Conservation (phyloP, 2,888 invertebrate species). For the Lithophane semibrunnea region DNA sequence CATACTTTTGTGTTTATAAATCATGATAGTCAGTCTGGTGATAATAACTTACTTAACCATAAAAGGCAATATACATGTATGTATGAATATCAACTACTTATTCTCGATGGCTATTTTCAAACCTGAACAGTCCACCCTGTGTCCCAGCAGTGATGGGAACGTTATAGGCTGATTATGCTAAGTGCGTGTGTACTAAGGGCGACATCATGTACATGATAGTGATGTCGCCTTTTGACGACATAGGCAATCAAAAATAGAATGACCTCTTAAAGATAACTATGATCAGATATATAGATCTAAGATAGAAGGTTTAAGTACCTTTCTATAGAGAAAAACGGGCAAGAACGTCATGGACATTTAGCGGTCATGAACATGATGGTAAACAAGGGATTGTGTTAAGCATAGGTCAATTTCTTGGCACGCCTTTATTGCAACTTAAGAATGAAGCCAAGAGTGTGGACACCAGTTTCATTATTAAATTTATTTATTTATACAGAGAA, state of each 20-base stretch:
- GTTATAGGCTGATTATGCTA: not conserved
- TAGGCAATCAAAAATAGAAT: not conserved
- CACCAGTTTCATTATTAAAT: not conserved
- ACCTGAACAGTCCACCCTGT: no score
- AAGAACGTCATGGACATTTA: not conserved
- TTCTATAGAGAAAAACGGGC: not conserved
- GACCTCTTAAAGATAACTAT: not conserved
- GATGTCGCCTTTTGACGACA: not conserved
- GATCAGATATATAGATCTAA: constrained; percentile 10
- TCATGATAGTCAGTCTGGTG: no score
- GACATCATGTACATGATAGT: no score
- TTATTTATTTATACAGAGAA: not conserved
- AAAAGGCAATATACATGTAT: no score
- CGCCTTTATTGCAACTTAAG: not conserved
- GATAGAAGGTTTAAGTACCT: constrained; percentile 1
- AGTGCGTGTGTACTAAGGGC: not conserved
- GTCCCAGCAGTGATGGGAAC: not conserved
- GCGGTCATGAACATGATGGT: not conserved
- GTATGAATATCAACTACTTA: no score
- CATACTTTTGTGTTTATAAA: no score
- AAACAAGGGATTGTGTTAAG: not conserved
- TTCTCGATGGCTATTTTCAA: no score
- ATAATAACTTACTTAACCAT: no score
- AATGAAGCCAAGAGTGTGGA: not conserved
- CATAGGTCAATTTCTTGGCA: not conserved